A percentile compares a stretch with the other conserved stretches of the same genome.
Evolutionary conservation across 1,140 invertebrate genomes (phyloP).

Genomic region (Aphelinus atriplicis): DNA sequence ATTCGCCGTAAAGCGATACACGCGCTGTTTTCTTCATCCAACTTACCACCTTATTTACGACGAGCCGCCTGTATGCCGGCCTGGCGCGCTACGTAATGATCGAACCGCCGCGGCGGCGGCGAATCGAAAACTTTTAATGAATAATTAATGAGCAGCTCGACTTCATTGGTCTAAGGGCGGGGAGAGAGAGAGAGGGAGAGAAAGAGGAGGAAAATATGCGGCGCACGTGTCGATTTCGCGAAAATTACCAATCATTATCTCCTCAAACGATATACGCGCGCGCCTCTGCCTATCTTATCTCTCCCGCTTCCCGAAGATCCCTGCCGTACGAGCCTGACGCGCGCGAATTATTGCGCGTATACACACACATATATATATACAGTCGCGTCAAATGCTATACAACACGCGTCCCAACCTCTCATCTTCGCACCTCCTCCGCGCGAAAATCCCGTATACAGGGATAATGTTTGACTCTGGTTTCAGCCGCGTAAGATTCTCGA

Average conservation of each 20-base stretch:
- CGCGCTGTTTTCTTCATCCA: background rate
- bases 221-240: conserved; percentile 28
- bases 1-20: background rate
- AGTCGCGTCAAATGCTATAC: background rate
- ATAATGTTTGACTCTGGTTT: too few species aligned
- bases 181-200: too few species aligned
- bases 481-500: too few species aligned
- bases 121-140: conserved; percentile 29
- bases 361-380: too few species aligned
- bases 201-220: too few species aligned
- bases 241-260: conserved; percentile 30
- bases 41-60: conserved; percentile 28
- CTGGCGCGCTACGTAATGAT: background rate
- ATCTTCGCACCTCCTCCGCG: too few species aligned
- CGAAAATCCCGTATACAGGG: too few species aligned
- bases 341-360: background rate
- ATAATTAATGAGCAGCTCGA: conserved; percentile 26
- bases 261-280: background rate
- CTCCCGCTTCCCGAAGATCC: background rate
- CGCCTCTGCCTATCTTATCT: conserved; percentile 1
- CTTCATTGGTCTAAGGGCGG: too few species aligned
- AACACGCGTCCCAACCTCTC: too few species aligned
- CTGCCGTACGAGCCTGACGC: background rate
- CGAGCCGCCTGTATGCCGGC: background rate
- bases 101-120: background rate